These are phyloP conservation scores for Condylura cristata DNA, from an alignment of 2,113 vertebrate species.

Conservation along the genomic window DNA sequence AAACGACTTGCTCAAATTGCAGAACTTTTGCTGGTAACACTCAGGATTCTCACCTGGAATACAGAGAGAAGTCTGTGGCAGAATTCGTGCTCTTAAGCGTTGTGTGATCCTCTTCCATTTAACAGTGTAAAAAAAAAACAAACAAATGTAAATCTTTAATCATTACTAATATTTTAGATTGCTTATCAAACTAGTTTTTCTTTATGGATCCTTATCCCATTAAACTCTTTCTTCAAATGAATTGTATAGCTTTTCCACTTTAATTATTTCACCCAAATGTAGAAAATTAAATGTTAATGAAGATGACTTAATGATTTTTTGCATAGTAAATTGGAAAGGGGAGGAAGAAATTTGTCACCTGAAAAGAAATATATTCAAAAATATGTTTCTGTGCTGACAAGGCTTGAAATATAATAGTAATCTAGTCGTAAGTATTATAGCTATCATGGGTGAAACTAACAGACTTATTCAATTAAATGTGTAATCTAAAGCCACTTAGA, in stretches of 20 bases:
- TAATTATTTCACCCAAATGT: neutral
- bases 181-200: neutral
- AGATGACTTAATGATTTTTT: neutral
- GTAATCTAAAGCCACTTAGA: constrained; percentile 43
- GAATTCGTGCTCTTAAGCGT: neutral
- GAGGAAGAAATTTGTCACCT: neutral
- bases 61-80: neutral
- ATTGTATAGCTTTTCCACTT: neutral
- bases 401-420: neutral
- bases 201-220: neutral
- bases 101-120: neutral
- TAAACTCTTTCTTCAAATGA: neutral
- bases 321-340: neutral
- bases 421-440: neutral
- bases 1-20: neutral
- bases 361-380: neutral
- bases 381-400: neutral
- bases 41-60: neutral
- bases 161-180: neutral
- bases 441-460: constrained; percentile 45
- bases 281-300: constrained; percentile 11
- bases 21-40: neutral
- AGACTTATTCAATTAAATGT: constrained; percentile 16
- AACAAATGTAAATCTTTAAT: neutral
- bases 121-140: neutral